Conservation (phyloP, 2,797 vertebrate species). For the Tokudaia tokunoshimensis region DNA sequence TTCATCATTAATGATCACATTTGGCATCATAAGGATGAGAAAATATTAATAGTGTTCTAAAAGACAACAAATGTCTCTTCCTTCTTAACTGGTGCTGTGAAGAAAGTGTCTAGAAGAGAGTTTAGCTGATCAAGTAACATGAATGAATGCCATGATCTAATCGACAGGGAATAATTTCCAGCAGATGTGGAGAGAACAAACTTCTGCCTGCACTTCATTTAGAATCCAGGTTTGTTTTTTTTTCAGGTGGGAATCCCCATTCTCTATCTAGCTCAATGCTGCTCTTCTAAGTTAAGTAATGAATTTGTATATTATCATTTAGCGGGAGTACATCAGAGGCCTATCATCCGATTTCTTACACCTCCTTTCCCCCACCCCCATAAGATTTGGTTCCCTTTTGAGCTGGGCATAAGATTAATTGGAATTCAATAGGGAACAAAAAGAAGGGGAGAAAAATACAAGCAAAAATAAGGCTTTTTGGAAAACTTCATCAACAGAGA, state of each 20-base stretch:
- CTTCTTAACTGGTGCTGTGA: conserved; percentile 55
- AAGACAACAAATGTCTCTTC: conserved; percentile 53
- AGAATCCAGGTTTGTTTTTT: conserved; percentile 15
- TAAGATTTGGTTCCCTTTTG: conserved; percentile 58
- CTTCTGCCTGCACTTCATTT: conserved; percentile 49
- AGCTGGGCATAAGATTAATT: conserved; percentile 3
- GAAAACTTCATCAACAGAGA: conserved; percentile 44
- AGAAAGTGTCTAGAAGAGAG: conserved; percentile 55
- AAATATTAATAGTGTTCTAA: conserved; percentile 41
- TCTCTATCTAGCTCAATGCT: neutral
- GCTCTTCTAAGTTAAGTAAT: conserved; percentile 35
- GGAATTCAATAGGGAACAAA: neutral
- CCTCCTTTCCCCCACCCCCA: neutral
- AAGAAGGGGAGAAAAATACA: neutral
- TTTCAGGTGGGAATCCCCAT: conserved; percentile 59
- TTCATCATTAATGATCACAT: conserved; percentile 16
- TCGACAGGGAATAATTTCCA: conserved; percentile 66
- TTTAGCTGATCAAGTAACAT: conserved; percentile 72
- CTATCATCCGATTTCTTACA: neutral
- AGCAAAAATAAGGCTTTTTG: conserved; percentile 47
- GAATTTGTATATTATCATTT: conserved; percentile 59
- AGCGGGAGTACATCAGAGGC: conserved; percentile 39
- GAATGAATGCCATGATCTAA: conserved; percentile 71
- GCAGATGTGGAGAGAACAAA: conserved; percentile 70
- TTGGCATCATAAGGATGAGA: conserved; percentile 58